Evolutionary conservation across 2,113 vertebrate genomes (phyloP).

Genomic region (Picathartes gymnocephalus): DNA sequence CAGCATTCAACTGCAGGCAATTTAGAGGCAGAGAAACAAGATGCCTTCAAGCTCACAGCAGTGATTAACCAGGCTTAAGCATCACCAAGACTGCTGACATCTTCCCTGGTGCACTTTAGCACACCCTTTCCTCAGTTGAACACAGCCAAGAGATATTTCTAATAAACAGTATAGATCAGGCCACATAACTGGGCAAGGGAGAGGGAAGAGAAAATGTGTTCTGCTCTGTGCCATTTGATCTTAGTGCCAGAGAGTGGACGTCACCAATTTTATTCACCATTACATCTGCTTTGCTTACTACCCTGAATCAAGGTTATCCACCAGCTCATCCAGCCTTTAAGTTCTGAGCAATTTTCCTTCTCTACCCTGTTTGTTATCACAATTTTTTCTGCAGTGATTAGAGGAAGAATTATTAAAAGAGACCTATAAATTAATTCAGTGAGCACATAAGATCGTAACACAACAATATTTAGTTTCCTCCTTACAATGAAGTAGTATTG

Average conservation of each 20-base stretch:
- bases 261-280: background rate
- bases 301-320: background rate
- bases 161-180: rapidly evolving
- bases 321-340: background rate
- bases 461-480: background rate
- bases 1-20: background rate
- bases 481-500: background rate
- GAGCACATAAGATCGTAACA: background rate
- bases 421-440: background rate
- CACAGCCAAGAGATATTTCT: background rate
- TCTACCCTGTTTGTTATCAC: background rate
- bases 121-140: background rate
- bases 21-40: background rate
- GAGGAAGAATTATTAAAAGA: background rate
- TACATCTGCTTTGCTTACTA: background rate
- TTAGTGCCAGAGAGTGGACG: background rate
- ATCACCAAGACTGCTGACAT: background rate
- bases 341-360: background rate
- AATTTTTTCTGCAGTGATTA: background rate
- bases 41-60: background rate
- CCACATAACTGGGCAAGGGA: background rate
- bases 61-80: background rate
- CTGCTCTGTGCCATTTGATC: background rate
- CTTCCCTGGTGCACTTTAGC: background rate
- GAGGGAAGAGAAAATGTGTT: background rate